Base-by-base conservation (phyloP, 1,140 invertebrate species). In the Drosophila paulistorum region DNA sequence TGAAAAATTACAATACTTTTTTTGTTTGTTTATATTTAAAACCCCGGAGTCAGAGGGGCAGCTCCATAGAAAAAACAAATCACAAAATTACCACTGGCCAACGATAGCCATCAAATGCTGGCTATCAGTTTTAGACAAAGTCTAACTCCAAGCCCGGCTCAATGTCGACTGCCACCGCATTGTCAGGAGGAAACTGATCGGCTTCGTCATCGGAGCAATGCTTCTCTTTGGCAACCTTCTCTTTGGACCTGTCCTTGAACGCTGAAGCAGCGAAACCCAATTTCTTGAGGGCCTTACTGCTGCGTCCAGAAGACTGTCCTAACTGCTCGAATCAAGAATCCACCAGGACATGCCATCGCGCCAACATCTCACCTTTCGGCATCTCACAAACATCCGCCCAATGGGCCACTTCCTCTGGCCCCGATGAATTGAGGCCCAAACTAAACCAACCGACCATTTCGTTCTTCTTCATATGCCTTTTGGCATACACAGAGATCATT, bases 381-480 rank as follows among this genome's bases (percentile, higher is more conserved):
- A 94, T 92, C 54, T 94, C 94, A 35, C 94, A 94, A 94, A 99
- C 98, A 81, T 98, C 98, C 87, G 96, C 96, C 98, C 98, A 99
- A 91, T 99, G 98, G 7, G 96, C 95, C n/a, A 96, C 93, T 92
- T 98, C 97, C 84, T 98, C 98, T 55, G 97, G 96, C 14, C 97
- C 97, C 23, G 97, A 98, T 72, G 97, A 97, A 92, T 97, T 98
- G 84, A 97, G 93, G 10, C 98, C 98, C 57, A 98, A 92, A 67
- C 97, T 97, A 93, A 98, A 97, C 98, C 98, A 98, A 55, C 98
- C 98, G 68, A 98, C 97, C 96, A 98, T 97, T 92, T 99, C 97
- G 84, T 98, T 98, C 70, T 97, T 96, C 80, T 98, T 98, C 93
- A 98, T 97, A 69, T 95, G 94, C 80, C 97, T 95, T 68, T 97